A percentile compares a stretch with the other conserved stretches of the same genome.
Evolutionary conservation across 1,140 invertebrate genomes (phyloP).

Genomic region (Aricia agestis): DNA sequence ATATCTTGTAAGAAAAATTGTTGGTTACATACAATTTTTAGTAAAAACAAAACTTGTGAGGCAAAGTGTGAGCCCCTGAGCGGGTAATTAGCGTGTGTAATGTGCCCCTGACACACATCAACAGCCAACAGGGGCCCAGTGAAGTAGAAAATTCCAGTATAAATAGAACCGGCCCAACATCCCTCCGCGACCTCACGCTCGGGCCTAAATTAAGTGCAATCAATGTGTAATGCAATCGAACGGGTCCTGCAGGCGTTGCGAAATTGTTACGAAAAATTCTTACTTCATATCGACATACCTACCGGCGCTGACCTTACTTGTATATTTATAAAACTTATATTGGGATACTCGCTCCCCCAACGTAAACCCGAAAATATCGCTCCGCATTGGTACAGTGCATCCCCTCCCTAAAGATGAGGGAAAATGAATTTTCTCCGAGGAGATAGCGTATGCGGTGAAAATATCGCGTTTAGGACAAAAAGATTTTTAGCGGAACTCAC

Average conservation of each 20-base stretch:
- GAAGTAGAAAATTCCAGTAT: conserved; percentile 49
- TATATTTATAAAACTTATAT: conserved; percentile 31
- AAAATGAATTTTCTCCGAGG: conserved; percentile 37
- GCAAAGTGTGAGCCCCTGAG: not conserved
- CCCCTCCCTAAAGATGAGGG: conserved; percentile 67
- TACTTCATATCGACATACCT: not conserved
- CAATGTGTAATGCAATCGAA: conserved; percentile 50
- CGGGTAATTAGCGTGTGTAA: not conserved
- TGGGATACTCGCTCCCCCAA: conserved; percentile 10
- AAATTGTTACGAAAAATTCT: conserved; percentile 22
- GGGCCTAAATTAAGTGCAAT: conserved; percentile 61
- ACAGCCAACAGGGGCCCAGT: conserved; percentile 32
- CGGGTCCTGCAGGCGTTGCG: conserved; percentile 26
- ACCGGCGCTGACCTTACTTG: conserved; percentile 6
- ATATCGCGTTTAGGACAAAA: not conserved
- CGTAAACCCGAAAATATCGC: conserved; percentile 63
- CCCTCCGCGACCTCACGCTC: conserved; percentile 53
- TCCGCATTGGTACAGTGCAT: conserved; percentile 70
- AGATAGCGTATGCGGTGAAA: not conserved
- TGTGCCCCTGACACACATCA: conserved; percentile 2
- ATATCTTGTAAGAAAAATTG: not conserved
- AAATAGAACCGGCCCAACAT: conserved; percentile 56
- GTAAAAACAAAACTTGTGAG: not conserved
- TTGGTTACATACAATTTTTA: not conserved
- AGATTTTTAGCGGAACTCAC: conserved; percentile 57